Base-by-base conservation (phyloP, 2,113 vertebrate species). In the Sporophila hypoxantha region DNA sequence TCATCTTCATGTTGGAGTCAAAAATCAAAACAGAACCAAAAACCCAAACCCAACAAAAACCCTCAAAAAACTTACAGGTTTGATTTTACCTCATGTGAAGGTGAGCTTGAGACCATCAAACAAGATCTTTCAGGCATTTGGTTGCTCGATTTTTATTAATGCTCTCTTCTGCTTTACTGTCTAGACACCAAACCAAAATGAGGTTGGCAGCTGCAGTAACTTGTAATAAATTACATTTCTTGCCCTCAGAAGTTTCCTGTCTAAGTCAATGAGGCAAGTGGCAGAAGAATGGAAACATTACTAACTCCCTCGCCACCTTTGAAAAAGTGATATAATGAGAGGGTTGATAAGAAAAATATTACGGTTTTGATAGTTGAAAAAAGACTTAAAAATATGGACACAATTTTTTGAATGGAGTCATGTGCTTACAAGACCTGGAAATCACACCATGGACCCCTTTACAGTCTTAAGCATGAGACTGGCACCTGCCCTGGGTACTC, bases 171-270 rank as follows among this genome's bases (percentile, higher is more conserved):
- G 78, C 39, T 62, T 73, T 61, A 34, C 46, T 87, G 78, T 79
- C 93, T 91, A 90, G 89, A 82, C 71, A 79, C 10, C 68, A 85
- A 87, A 82, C 68, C 60, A 70, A 91, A 85, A 87, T 8, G 61
- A 89, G 44, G 64, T 82, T 92, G 82, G 23, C 32, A 3, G 18
- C 60, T 34, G 49, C 73, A 60, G 47, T 20, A 41, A 25, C 39
- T 60, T 56, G 36, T 88, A 85, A 71, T 44, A 75, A 75, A 22
- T 87, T 73, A 77, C 44, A 29, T 80, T 87, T 80, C 44, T 80
- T 64, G 79, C 71, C 73, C 61, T 85, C 78, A 37, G 61, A 59
- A 80, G 10, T 46, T 93, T 93, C 68, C 65, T 80, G 65, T 85
- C 79, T 82, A 42, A 82, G 57, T 67, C 61, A 47, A 4, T 14